Percentiles rank a stretch among this genome's conserved stretches.
These are phyloP conservation scores for Fulmarus glacialis DNA, from an alignment of 2,113 vertebrate genomes.

Conservation along the genomic window DNA sequence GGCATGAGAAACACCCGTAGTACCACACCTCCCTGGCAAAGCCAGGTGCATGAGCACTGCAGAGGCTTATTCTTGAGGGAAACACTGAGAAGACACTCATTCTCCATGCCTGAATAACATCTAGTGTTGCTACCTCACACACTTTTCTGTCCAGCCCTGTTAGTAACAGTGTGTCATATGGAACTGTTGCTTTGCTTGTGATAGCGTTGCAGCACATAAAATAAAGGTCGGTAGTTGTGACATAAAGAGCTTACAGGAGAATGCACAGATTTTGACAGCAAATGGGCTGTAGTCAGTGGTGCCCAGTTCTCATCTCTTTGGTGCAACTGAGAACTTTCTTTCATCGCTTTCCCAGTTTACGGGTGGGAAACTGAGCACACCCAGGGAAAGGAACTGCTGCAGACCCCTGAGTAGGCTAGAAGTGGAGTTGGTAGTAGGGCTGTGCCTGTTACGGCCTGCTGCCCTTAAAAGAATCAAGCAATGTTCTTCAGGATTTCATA, in stretches of 20 bases:
- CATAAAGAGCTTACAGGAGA: not conserved
- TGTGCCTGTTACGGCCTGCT: not conserved
- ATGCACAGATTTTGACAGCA: not conserved
- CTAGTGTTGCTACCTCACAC: conserved; percentile 16
- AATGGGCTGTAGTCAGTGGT: not conserved
- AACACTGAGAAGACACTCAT: conserved; percentile 17
- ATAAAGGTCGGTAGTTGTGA: not conserved
- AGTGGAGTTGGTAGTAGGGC: not conserved
- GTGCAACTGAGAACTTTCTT: not conserved
- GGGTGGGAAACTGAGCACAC: not conserved
- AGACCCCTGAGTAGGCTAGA: not conserved
- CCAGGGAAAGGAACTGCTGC: not conserved
- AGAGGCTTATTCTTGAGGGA: conserved; percentile 35
- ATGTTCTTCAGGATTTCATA: not conserved
- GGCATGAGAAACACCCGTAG: conserved; percentile 41
- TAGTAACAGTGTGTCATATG: not conserved
- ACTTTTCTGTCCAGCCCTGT: conserved; percentile 26
- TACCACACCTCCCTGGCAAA: conserved; percentile 34
- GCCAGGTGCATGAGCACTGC: conserved; percentile 38
- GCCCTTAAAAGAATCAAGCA: not conserved
- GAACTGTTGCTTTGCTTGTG: not conserved
- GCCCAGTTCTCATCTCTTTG: not conserved
- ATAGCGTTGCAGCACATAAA: not conserved
- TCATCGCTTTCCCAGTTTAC: not conserved
- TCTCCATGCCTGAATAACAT: conserved; percentile 47